Conservation (phyloP, 2,797 vertebrate species). For the Morelia viridis region DNA sequence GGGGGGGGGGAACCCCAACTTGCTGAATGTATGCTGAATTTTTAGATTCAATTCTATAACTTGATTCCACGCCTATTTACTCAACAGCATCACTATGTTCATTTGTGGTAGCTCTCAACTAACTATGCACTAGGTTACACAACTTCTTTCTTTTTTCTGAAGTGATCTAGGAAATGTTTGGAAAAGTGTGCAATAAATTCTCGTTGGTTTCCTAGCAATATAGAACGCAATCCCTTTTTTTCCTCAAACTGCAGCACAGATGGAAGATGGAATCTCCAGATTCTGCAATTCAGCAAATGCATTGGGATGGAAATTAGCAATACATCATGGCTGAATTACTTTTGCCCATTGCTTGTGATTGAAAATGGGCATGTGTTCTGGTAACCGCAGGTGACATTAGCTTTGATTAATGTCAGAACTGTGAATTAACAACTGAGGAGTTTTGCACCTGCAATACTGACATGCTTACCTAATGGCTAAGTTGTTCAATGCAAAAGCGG, state of each 20-base stretch:
- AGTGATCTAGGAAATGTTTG: background rate
- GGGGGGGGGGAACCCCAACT: background rate
- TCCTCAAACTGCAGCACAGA: background rate
- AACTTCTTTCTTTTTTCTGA: background rate
- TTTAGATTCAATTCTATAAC: background rate
- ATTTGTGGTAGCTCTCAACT: background rate
- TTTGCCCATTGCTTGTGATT: conserved; percentile 21
- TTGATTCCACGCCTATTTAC: background rate
- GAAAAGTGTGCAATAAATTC: background rate
- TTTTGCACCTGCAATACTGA: conserved; percentile 61
- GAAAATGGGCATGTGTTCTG: conserved; percentile 44
- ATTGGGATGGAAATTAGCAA: conserved; percentile 1
- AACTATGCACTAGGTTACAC: background rate
- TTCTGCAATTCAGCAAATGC: background rate
- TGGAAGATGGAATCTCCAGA: background rate
- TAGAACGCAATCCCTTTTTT: background rate
- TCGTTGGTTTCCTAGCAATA: background rate
- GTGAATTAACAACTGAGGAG: conserved; percentile 54
- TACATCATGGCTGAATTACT: conserved; percentile 24
- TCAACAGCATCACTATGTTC: background rate
- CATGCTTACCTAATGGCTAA: conserved; percentile 45
- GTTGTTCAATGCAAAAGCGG: conserved; percentile 53
- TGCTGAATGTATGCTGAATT: background rate
- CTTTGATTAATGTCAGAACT: conserved; percentile 47
- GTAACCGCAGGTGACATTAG: conserved; percentile 35